A percentile compares a stretch with the other conserved stretches of the same genome.
phyloP scores from a whole-genome alignment of 2,888 invertebrate species.

The Macroteleia sp. region DNA sequence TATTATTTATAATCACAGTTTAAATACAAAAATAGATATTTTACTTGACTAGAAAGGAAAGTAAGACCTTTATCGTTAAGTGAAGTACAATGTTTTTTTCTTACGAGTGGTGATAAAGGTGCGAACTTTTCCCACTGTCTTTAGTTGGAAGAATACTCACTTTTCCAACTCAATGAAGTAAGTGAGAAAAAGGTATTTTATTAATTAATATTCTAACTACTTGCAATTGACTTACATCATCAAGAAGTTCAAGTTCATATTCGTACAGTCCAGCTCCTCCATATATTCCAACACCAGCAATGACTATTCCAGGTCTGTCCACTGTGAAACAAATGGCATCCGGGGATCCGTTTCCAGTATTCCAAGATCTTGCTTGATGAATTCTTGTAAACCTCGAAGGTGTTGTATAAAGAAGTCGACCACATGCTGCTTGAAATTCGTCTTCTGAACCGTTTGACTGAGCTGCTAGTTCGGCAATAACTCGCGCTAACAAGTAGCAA shows the following conservation, averaged over 20 bases:
- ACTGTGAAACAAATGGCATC: constrained; percentile 98
- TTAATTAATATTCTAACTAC: too few species aligned
- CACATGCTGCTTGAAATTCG: constrained; percentile 89
- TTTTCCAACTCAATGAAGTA: too few species aligned
- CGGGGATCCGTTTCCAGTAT: constrained; percentile 97
- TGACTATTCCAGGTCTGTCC: constrained; percentile 93
- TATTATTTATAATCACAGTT: too few species aligned
- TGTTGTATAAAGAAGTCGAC: constrained; percentile 85
- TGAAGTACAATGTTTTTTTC: too few species aligned
- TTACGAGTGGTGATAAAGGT: too few species aligned
- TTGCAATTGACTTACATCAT: constrained; percentile 86
- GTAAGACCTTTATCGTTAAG: too few species aligned
- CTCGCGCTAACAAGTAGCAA: constrained; percentile 91
- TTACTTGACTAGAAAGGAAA: too few species aligned
- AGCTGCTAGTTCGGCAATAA: constrained; percentile 94
- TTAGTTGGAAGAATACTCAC: too few species aligned
- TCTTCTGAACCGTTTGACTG: constrained; percentile 91
- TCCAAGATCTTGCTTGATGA: constrained; percentile 96
- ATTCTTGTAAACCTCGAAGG: constrained; percentile 93
- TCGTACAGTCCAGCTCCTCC: constrained; percentile 95
- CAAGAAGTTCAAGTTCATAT: constrained; percentile 95
- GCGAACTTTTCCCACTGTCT: too few species aligned
- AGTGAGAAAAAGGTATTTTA: too few species aligned
- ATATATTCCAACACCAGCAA: constrained; percentile 95
- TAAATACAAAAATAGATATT: too few species aligned